These are phyloP conservation scores for Artibeus jamaicensis DNA, from an alignment of 2,797 vertebrate species.

Conservation along the genomic window DNA sequence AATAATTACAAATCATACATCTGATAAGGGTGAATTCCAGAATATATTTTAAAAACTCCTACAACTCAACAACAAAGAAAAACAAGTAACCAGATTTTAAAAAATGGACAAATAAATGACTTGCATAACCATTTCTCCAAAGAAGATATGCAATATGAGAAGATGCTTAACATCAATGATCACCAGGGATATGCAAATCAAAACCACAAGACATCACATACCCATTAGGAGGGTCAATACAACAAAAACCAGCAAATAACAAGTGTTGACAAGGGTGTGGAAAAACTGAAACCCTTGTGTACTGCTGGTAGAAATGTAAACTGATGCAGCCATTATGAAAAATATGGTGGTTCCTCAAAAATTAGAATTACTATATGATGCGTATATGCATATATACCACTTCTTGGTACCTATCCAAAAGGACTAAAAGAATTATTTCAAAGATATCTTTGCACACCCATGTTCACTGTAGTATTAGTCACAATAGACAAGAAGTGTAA, in stretches of 20 bases:
- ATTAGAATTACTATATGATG: not conserved
- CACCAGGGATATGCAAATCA: no score
- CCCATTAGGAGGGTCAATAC: not conserved
- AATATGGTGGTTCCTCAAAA: not conserved
- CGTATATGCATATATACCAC: not conserved
- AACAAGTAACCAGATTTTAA: not conserved
- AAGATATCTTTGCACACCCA: not conserved
- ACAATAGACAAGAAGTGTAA: not conserved
- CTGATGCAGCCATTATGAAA: not conserved
- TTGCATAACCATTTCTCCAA: not conserved
- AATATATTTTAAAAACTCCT: not conserved
- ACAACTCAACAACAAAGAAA: not conserved
- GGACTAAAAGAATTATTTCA: not conserved
- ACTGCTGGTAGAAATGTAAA: no score
- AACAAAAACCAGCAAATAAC: not conserved
- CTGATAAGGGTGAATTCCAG: not conserved
- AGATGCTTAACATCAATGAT: not conserved
- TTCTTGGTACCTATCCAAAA: not conserved
- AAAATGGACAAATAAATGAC: not conserved
- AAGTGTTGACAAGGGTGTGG: not conserved
- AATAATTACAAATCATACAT: not conserved
- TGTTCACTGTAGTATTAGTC: no score
- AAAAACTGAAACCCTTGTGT: no score
- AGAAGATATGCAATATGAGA: not conserved
- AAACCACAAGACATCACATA: not conserved